phyloP scores from a whole-genome alignment of 2,113 vertebrate genomes.

The Ailurus styani region DNA sequence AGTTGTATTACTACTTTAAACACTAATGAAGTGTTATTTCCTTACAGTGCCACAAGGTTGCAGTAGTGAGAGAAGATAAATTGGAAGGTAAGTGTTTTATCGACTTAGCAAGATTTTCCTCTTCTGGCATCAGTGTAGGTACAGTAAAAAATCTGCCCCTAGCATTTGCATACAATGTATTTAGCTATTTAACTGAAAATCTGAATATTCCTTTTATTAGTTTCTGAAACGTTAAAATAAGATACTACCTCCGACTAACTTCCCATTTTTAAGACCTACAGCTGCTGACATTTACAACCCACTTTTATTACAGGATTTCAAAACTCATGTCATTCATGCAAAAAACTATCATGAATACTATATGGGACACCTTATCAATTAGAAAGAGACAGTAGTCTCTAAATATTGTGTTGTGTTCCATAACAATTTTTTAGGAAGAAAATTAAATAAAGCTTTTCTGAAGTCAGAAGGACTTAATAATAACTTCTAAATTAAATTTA shows the following conservation, averaged over 20 bases:
- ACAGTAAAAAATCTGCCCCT: constrained; percentile 41
- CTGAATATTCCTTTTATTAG: constrained; percentile 61
- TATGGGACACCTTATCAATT: not conserved
- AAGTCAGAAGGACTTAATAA: constrained; percentile 10
- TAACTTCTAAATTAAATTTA: constrained; percentile 36
- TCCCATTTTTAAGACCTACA: constrained; percentile 26
- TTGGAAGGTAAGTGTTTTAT: constrained; percentile 87
- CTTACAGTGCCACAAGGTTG: constrained; percentile 94
- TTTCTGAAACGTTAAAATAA: constrained; percentile 62
- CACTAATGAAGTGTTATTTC: constrained; percentile 62
- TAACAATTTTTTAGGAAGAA: not conserved
- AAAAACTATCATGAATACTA: not conserved
- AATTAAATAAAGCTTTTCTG: not conserved
- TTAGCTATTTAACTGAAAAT: constrained; percentile 49
- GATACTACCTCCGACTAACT: constrained; percentile 48
- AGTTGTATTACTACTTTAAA: not conserved
- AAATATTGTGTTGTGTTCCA: not conserved
- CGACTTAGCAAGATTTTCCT: constrained; percentile 34
- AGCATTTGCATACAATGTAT: constrained; percentile 41
- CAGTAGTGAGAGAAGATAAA: constrained; percentile 94
- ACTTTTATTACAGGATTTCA: constrained; percentile 41
- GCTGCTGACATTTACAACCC: not conserved
- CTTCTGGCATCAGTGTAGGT: constrained; percentile 43
- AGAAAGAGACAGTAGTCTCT: not conserved
- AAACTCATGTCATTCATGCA: not conserved